Base-by-base conservation (phyloP, 2,113 vertebrate genomes). In the Ahaetulla prasina region DNA sequence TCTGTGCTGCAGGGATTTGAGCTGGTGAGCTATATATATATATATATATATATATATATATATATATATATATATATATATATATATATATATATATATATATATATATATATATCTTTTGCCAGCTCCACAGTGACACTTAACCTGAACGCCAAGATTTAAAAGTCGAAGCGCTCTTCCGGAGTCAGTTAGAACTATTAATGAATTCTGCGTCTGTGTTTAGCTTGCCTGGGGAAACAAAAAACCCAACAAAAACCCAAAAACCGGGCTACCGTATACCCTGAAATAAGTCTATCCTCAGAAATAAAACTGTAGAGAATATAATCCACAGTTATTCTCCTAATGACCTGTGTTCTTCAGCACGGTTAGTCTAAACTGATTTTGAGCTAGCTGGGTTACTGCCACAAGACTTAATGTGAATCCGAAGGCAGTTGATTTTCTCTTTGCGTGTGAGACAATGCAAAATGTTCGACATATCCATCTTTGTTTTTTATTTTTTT, bases 81-180 rank as follows among this genome's bases (percentile, higher is more conserved):
- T n/a, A n/a, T n/a, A n/a, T n/a, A n/a, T n/a, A n/a, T n/a, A n/a
- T n/a, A n/a, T n/a, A n/a, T n/a, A n/a, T n/a, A n/a, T n/a, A n/a
- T n/a, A 63, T 8, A 18, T 6, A 87, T 89, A 22, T 1, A 0
- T 1, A 87, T 9, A 35, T 50, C 74, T 90, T 90, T 63, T 9
- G 35, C 27, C 94, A 87, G 87, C 89, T 43, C 84, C 93, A 87
- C 90, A 53, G 91, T 39, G 90, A 87, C 87, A 89, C 14, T 93
- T 93, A 23, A 80, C 27, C 11, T 0, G 3, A 94, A 54, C 47
- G 92, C 22, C 49, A 39, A 85, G 89, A 74, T 94, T 93, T 94
- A 90, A 92, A 94, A 85, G 43, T 63, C 93, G 89, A 45, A 80
- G 3, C 3, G 3, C 35, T 43, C 35, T 80, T 80, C 74, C 8